These are phyloP conservation scores for Sinosuthora webbiana DNA, from an alignment of 2,113 vertebrate species.

Conservation along the genomic window DNA sequence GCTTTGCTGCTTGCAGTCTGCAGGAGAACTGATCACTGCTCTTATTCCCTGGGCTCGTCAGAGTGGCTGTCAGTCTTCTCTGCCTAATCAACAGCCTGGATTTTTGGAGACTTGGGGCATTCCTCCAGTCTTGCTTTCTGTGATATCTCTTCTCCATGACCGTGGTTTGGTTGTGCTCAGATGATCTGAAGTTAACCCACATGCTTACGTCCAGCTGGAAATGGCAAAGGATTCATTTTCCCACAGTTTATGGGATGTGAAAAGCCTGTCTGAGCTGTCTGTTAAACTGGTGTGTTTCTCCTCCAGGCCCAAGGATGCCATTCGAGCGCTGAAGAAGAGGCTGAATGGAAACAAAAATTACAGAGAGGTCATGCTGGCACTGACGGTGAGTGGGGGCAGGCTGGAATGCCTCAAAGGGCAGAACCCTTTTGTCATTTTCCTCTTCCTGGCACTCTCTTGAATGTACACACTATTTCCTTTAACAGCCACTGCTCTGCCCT, in stretches of 20 bases:
- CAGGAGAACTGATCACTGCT: not conserved
- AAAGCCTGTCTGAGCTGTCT: not conserved
- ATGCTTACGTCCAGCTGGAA: not conserved
- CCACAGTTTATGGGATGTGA: not conserved
- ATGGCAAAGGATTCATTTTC: not conserved
- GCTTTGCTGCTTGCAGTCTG: not conserved
- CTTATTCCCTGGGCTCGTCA: not conserved
- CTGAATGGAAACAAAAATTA: conserved; percentile 96
- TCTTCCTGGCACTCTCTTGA: conserved; percentile 21
- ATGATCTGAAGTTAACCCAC: not conserved
- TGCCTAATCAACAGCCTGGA: not conserved
- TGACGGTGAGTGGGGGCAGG: conserved; percentile 84
- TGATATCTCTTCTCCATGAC: not conserved
- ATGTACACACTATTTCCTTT: not conserved
- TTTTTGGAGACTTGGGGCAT: not conserved
- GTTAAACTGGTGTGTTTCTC: conserved; percentile 8
- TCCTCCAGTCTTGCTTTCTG: not conserved
- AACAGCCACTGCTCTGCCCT: conserved; percentile 16
- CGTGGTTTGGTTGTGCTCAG: not conserved
- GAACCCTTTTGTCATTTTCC: conserved; percentile 7
- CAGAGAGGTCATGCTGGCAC: conserved; percentile 94
- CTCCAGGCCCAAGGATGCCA: conserved; percentile 93
- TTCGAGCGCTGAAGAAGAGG: conserved; percentile 94
- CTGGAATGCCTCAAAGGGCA: conserved; percentile 25
- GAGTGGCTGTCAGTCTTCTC: not conserved